phyloP scores from a whole-genome alignment of 2,113 vertebrate genomes.

The Baryphthengus martii region DNA sequence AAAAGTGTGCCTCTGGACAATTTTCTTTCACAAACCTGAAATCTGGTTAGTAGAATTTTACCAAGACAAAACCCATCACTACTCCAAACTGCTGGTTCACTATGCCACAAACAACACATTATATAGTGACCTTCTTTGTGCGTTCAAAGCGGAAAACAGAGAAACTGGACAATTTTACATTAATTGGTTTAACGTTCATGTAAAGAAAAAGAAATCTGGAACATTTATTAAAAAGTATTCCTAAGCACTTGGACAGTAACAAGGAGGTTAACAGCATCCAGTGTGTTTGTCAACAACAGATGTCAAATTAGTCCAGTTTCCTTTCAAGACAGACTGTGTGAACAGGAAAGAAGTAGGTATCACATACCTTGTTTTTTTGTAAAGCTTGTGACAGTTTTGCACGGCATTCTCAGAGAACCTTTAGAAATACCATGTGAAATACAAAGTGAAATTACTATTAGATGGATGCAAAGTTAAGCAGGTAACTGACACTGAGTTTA shows the following conservation, averaged over 20 bases:
- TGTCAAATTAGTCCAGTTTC: background rate
- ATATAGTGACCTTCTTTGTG: background rate
- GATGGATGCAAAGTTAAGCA: background rate
- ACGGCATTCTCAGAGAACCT: background rate
- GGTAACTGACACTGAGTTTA: background rate
- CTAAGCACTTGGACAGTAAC: background rate
- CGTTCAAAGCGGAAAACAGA: background rate
- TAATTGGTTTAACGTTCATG: accelerated
- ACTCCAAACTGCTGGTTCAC: background rate
- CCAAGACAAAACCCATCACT: background rate
- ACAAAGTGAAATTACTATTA: background rate
- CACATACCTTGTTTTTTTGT: background rate
- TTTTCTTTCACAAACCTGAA: background rate
- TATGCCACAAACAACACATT: background rate
- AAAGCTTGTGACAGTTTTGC: background rate
- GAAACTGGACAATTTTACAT: background rate
- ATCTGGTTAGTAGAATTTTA: background rate
- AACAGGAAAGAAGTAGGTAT: background rate
- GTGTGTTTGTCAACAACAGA: background rate
- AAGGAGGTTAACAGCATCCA: background rate
- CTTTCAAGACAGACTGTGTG: background rate
- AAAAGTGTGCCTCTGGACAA: background rate
- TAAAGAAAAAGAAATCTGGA: background rate
- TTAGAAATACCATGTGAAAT: background rate
- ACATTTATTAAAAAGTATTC: background rate